Conservation (phyloP, 2,888 invertebrate species). For the Augochlorella aurata region DNA sequence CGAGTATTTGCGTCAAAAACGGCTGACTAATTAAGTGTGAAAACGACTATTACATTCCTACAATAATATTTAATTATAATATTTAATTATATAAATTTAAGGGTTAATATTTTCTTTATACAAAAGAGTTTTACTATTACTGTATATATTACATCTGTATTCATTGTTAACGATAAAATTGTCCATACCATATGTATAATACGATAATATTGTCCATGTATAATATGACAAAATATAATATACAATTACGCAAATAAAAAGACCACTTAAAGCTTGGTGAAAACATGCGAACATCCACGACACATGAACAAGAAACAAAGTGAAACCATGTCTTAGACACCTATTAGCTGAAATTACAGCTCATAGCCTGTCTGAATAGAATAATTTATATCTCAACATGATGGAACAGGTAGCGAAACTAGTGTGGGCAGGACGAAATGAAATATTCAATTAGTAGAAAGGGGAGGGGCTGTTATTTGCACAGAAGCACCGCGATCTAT, state of each 20-base stretch:
- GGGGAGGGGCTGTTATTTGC: not conserved
- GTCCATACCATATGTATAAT: too few relatives aligned
- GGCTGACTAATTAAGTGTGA: too few relatives aligned
- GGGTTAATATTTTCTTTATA: too few relatives aligned
- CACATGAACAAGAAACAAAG: not conserved
- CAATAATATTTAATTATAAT: too few relatives aligned
- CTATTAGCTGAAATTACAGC: not conserved
- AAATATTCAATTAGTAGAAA: not conserved
- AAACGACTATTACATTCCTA: too few relatives aligned
- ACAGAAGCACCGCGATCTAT: not conserved
- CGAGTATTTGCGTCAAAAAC: too few relatives aligned
- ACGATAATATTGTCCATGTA: too few relatives aligned
- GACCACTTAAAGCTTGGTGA: not conserved
- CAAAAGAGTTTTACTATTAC: too few relatives aligned
- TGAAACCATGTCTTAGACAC: not conserved
- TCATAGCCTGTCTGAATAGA: not conserved
- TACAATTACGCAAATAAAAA: not conserved
- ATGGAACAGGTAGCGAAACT: not conserved
- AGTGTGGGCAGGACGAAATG: not conserved
- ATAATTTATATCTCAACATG: not conserved
- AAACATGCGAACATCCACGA: not conserved
- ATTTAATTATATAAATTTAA: too few relatives aligned
- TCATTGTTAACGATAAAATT: too few relatives aligned
- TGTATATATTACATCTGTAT: too few relatives aligned
- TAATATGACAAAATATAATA: not conserved